A percentile compares a stretch with the other conserved stretches of the same genome.
Evolutionary conservation across 1,140 invertebrate species (phyloP).

Genomic region (Luehdorfia chinensis): DNA sequence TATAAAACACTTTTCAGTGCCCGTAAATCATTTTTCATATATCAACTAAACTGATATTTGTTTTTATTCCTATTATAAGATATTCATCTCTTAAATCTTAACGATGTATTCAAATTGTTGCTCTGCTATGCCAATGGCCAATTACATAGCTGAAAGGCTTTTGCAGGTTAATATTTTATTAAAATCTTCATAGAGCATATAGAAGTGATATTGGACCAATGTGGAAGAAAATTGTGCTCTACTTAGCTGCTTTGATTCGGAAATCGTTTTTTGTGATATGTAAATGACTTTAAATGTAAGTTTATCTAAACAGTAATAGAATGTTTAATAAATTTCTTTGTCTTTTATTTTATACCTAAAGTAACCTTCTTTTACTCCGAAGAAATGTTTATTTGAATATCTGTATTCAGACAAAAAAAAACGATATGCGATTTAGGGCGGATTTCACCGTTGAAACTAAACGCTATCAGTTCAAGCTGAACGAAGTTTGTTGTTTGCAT

Average conservation of each 20-base stretch:
- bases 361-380: too few species aligned
- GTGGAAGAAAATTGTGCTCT: conserved; percentile 19
- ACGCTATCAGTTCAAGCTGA: too few species aligned
- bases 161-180: too few species aligned
- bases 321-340: conserved; percentile 43
- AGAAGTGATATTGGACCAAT: conserved; percentile 43
- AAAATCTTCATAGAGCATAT: too few species aligned
- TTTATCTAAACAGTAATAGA: conserved; percentile 51
- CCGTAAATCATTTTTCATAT: not conserved
- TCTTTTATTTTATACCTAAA: conserved; percentile 41
- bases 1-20: not conserved
- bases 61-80: not conserved
- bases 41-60: not conserved
- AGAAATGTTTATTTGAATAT: too few species aligned
- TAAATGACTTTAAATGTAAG: conserved; percentile 43
- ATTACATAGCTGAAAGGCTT: too few species aligned
- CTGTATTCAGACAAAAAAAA: too few species aligned
- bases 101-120: too few species aligned
- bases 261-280: conserved; percentile 53
- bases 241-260: conserved; percentile 43
- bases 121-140: too few species aligned
- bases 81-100: not conserved
- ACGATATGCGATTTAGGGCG: too few species aligned
- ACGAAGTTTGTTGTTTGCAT: too few species aligned
- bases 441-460: too few species aligned